Evolutionary conservation across 2,113 vertebrate species (phyloP).

Genomic region (Egretta garzetta): DNA sequence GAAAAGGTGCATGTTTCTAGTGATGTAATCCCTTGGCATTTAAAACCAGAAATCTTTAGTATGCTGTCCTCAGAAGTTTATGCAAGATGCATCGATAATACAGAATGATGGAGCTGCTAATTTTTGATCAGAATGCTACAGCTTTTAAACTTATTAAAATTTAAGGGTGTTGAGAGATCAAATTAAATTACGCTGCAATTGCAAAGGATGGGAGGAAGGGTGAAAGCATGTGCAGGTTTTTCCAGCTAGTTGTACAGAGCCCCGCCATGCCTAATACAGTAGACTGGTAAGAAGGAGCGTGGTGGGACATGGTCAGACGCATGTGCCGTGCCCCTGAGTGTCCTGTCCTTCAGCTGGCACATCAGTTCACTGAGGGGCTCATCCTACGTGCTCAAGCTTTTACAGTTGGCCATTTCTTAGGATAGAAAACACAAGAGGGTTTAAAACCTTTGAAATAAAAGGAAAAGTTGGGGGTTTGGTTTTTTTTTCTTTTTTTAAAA

Average conservation of each 20-base stretch:
- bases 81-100: neutral
- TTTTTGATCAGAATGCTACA: constrained; percentile 35
- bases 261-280: constrained; percentile 68
- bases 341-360: constrained; percentile 77
- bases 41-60: neutral
- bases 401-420: neutral
- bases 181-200: constrained; percentile 37
- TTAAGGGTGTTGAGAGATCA: constrained; percentile 67
- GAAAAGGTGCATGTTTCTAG: neutral
- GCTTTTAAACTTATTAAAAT: constrained; percentile 46
- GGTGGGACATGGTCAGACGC: neutral
- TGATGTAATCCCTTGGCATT: neutral
- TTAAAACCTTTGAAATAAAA: constrained; percentile 2
- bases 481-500: neutral
- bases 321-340: constrained; percentile 74
- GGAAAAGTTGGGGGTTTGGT: neutral
- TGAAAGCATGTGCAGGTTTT: neutral
- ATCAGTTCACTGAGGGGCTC: constrained; percentile 77
- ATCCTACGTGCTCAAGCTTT: constrained; percentile 39
- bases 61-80: neutral
- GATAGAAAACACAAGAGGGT: neutral
- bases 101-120: neutral
- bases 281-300: neutral
- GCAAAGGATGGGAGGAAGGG: neutral
- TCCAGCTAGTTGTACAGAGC: constrained; percentile 65